Evolutionary conservation across 2,797 vertebrate genomes (phyloP).

Genomic region (Cercopithecus neglectus): DNA sequence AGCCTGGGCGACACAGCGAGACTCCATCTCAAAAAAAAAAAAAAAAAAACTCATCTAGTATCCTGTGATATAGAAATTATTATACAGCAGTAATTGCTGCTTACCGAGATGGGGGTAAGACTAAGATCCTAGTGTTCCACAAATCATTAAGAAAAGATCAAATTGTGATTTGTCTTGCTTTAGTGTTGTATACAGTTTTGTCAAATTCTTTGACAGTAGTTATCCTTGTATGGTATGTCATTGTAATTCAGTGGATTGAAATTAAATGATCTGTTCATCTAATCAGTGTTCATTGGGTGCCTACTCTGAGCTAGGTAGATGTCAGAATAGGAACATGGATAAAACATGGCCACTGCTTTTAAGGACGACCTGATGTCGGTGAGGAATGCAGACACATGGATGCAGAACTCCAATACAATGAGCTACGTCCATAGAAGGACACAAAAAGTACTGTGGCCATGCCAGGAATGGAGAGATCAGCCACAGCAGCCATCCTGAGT

Average conservation of each 20-base stretch:
- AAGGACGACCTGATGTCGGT: background rate
- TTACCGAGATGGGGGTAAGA: background rate
- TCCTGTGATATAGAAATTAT: background rate
- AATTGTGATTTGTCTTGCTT: conserved; percentile 41
- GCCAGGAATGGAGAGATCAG: background rate
- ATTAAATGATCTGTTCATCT: conserved; percentile 32
- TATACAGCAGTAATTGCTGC: background rate
- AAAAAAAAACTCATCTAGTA: background rate
- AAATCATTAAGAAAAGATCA: background rate
- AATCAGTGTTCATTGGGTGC: background rate
- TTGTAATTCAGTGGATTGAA: conserved; percentile 35
- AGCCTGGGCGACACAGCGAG: background rate
- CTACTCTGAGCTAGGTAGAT: conserved; percentile 1
- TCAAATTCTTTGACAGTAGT: conserved; percentile 19
- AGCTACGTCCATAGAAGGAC: background rate
- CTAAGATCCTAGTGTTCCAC: background rate
- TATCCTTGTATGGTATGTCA: conserved; percentile 33
- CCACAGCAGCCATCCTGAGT: background rate
- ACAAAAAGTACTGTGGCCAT: background rate
- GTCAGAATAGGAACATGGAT: background rate
- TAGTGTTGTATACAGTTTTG: background rate
- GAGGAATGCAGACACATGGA: background rate
- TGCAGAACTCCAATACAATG: background rate
- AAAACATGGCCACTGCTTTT: background rate
- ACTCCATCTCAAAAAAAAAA: background rate